Evolutionary conservation across 2,113 vertebrate species (phyloP), one percentile per base, ranked within the genome.

Genomic region (Todiramphus chloris): DNA sequence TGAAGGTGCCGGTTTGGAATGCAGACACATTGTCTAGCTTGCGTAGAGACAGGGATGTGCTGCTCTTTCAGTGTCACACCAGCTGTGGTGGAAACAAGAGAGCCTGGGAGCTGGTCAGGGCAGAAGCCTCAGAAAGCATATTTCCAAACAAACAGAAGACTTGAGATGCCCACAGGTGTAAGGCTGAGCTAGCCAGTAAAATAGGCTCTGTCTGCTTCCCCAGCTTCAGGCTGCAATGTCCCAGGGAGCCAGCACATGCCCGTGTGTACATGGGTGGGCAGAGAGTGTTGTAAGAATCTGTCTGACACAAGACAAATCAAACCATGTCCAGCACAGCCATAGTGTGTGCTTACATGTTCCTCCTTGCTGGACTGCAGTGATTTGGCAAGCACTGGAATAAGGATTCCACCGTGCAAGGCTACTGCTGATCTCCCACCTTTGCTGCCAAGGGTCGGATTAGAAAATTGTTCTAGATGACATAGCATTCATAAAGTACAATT

Each of bases 241-340:
- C 24, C 23, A 23, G 15, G 39, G n/a, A 67, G 10, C 8, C 25
- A 6, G 5, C 3, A 11, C 3, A 11, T 28, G 10, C 46, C 46
- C 4, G 16, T 6, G 39, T 39, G n/a, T 30, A 33, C 5, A 1
- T 7, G 25, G 5, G 16, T 68, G n/a, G 28, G 19, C 43, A 87
- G 50, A 51, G 30, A 0, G 0, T 37, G 30, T 8, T 59, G 5
- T 0, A 19, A 53, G 41, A 70, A 50, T 27, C 21, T 50, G 70
- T 2, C 16, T 55, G 35, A 37, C 13, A 3, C 4, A 4, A 79
- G 35, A 19, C 58, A 63, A 21, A 15, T 14, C 16, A 31, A 72
- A 44, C 9, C 43, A 23, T 3, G 51, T 41, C 59, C 73, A 93
- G 68, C 69, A 76, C 51, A 41, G 5, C 3, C 15, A 9, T 11